These are phyloP conservation scores for Hecatera dysodea DNA, from an alignment of 2,888 invertebrate species.

Conservation along the genomic window DNA sequence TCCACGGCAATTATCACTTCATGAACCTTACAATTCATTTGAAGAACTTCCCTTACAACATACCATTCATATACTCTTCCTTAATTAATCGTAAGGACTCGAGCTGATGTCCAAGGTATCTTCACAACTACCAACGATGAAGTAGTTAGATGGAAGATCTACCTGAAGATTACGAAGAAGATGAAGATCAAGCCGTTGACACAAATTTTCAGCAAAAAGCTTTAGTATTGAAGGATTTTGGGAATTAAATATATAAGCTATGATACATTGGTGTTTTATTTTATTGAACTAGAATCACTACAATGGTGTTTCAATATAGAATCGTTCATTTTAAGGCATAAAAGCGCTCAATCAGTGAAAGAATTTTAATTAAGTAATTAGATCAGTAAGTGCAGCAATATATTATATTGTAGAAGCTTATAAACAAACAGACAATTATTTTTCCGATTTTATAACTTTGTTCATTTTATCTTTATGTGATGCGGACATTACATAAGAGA, in stretches of 20 bases:
- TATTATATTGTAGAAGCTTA: too few species aligned
- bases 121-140: slow-evolving; percentile 57
- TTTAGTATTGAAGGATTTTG: neutral
- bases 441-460: too few species aligned
- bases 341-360: too few species aligned
- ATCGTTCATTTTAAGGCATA: neutral
- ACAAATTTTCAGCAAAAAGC: slow-evolving; percentile 1
- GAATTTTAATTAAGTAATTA: too few species aligned
- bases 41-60: slow-evolving; percentile 62
- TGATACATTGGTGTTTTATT: neutral
- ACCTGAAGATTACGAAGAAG: slow-evolving; percentile 60
- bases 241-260: slow-evolving; percentile 5
- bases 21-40: slow-evolving; percentile 59
- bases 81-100: slow-evolving; percentile 59
- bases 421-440: too few species aligned
- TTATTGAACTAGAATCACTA: neutral
- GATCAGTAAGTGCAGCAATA: too few species aligned
- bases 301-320: neutral
- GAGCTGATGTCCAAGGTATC: slow-evolving; percentile 60
- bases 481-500: too few species aligned
- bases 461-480: too few species aligned
- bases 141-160: slow-evolving; percentile 58
- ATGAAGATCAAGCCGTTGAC: slow-evolving; percentile 22
- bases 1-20: too few species aligned
- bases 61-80: slow-evolving; percentile 65